These are phyloP conservation scores for Cybosia mesomella DNA, from an alignment of 2,888 invertebrate genomes.

Conservation along the genomic window DNA sequence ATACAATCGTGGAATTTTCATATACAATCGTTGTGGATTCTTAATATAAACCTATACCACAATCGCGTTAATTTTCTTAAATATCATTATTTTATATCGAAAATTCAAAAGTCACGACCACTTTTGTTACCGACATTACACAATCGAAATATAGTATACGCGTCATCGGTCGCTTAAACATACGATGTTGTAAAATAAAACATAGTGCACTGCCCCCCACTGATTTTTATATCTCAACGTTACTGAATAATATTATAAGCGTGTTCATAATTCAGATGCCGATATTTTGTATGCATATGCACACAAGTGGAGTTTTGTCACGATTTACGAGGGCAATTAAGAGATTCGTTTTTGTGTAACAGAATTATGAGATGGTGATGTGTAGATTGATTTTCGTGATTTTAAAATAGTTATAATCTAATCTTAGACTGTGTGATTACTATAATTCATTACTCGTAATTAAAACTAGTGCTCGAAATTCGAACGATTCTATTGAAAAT, in stretches of 20 bases:
- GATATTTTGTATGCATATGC: conserved; percentile 72
- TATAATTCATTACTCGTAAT: neutral
- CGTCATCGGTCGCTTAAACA: conserved; percentile 66
- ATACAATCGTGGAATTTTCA: too few species aligned
- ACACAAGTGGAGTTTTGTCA: conserved; percentile 47
- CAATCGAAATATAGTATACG: conserved; percentile 54
- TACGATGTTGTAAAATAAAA: conserved; percentile 68
- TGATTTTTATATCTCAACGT: conserved; percentile 81
- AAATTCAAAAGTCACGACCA: conserved; percentile 12
- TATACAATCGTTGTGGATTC: too few species aligned
- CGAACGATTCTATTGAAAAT: neutral
- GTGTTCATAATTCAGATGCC: conserved; percentile 76
- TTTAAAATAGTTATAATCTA: neutral
- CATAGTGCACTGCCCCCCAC: conserved; percentile 75
- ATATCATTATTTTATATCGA: neutral
- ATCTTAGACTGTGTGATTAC: neutral
- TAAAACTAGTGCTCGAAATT: neutral
- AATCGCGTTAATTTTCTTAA: neutral
- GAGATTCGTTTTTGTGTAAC: conserved; percentile 18
- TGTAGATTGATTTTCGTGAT: neutral
- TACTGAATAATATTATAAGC: conserved; percentile 82
- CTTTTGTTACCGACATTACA: conserved; percentile 33
- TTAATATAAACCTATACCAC: neutral
- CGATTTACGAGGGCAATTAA: conserved; percentile 57
- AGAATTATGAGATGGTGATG: neutral